These are phyloP conservation scores for Athalia circularis DNA, from an alignment of 2,888 invertebrate genomes.

Conservation along the genomic window DNA sequence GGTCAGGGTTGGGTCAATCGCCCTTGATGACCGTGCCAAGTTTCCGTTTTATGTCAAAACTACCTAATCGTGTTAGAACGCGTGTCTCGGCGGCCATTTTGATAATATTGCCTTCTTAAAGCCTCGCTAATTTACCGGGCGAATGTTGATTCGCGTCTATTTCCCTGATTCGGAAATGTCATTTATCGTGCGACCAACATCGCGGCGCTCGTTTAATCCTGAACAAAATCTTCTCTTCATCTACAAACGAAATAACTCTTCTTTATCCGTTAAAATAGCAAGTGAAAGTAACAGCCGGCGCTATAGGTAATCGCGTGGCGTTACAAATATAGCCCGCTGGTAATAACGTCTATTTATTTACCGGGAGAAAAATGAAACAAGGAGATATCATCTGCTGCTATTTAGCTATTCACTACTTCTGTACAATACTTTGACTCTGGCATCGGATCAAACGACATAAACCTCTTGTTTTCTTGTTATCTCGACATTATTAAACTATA, in stretches of 20 bases:
- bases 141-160: conserved; percentile 14
- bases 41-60: conserved; percentile 37
- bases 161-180: conserved; percentile 1
- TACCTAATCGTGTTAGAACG: conserved; percentile 1
- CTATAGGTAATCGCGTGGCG: conserved; percentile 8
- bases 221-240: background rate
- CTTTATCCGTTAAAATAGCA: background rate
- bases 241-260: background rate
- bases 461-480: background rate
- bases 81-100: conserved; percentile 34
- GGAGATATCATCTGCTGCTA: conserved; percentile 9
- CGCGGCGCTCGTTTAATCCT: background rate
- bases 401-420: background rate
- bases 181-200: background rate
- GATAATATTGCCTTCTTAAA: conserved; percentile 8
- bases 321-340: conserved; percentile 20
- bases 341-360: conserved; percentile 32
- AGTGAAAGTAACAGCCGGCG: conserved; percentile 39
- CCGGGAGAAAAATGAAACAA: conserved; percentile 9
- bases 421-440: background rate
- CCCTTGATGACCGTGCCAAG: background rate
- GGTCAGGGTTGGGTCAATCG: background rate
- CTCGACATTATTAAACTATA: background rate
- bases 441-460: background rate
- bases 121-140: background rate